Conservation (phyloP, 2,113 vertebrate species). For the Haplochromis vanheusdeni region DNA sequence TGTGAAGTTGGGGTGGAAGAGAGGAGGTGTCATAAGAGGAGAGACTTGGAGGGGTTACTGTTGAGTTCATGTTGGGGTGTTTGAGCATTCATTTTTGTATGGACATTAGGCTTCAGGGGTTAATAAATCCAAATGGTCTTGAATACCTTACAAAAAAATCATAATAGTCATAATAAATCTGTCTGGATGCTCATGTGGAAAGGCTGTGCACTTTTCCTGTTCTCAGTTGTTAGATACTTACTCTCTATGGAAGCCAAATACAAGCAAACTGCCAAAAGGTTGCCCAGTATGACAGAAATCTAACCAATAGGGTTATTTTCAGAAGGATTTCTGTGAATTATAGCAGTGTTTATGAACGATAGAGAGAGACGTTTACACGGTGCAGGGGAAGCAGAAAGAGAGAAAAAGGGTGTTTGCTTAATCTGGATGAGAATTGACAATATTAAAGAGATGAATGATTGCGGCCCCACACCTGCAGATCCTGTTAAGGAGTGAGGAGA, state of each 20-base stretch:
- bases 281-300: background rate
- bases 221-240: background rate
- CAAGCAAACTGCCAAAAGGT: background rate
- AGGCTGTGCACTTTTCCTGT: background rate
- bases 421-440: slow-evolving; percentile 32
- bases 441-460: slow-evolving; percentile 43
- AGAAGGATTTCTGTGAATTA: background rate
- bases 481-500: slow-evolving; percentile 9
- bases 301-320: background rate
- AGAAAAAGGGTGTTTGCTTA: background rate
- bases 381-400: background rate
- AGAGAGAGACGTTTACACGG: background rate
- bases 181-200: background rate
- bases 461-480: slow-evolving; percentile 37
- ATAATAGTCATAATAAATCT: background rate
- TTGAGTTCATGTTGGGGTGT: background rate
- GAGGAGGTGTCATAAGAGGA: background rate
- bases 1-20: background rate
- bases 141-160: background rate
- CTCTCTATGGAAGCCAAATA: background rate
- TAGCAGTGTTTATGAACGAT: background rate
- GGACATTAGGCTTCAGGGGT: background rate
- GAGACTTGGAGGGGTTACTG: background rate
- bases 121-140: background rate
- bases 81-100: background rate